Base-by-base conservation (phyloP, 2,113 vertebrate genomes). In the Platichthys stellatus region DNA sequence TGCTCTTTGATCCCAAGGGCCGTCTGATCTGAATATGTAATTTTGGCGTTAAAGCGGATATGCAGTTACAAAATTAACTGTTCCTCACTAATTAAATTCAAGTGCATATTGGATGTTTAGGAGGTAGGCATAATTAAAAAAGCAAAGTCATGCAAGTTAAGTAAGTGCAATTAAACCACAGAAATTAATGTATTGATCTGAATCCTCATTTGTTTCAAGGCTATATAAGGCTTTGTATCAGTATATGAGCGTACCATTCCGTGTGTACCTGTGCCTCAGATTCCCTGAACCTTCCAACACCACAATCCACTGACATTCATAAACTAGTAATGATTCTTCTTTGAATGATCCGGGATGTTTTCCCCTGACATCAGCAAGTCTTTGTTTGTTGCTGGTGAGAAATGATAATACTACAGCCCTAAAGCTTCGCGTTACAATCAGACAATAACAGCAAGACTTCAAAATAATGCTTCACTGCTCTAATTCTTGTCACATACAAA, bases 171-270 rank as follows among this genome's bases (percentile, higher is more conserved):
- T 91, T 89, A 87, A 84, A 63, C 56, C 47, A 64, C 78, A 85
- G 75, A 73, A 90, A 89, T 88, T 24, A 84, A 88, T 87, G 76
- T 85, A 91, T 90, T 85, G 86, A 92, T 88, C 70, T 35, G 76
- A 82, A 76, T 81, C 60, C 84, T 82, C 40, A 77, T 90, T 87
- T 90, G 70, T 69, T 86, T 83, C 28, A 66, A 71, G 56, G 26
- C 61, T 23, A 54, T 24, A 24, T 24, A 24, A 24, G 24, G 24
- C 24, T 24, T 24, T 24, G 24, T 24, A 24, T 68, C 63, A 54
- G 47, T 61, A 40, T 60, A 83, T 85, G 64, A 85, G 64, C 14
- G 3, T 38, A 78, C 24, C 40, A 63, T 23, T 56, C 20, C 23
- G 23, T 20, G 26, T 26, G 24, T n/a, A 11, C 13, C 17, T 69